Percentiles rank a stretch among this genome's conserved stretches.
Evolutionary conservation across 2,113 vertebrate species (phyloP).

Genomic region (Mormoops blainvillei): DNA sequence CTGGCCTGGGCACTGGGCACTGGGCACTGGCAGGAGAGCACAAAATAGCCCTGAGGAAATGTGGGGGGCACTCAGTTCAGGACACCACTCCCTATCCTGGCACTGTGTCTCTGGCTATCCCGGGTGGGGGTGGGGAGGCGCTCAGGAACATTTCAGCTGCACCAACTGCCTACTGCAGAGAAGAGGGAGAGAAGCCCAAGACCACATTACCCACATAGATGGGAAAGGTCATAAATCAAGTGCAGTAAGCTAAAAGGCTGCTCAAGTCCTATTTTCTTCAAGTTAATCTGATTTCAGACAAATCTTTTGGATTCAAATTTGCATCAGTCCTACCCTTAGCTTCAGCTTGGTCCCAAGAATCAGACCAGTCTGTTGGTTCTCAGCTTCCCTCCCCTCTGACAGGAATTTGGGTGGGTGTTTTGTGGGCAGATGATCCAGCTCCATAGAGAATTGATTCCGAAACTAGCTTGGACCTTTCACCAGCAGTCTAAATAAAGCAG

Average conservation of each 20-base stretch:
- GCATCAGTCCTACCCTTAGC: neutral
- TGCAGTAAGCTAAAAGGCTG: neutral
- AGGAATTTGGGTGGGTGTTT: conserved; percentile 37
- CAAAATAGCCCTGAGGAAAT: neutral
- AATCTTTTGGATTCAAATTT: conserved; percentile 19
- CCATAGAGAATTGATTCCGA: conserved; percentile 7
- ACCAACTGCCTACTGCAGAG: neutral
- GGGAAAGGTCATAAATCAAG: conserved; percentile 7
- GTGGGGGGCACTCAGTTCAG: neutral
- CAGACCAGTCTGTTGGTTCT: neutral
- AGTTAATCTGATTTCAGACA: neutral
- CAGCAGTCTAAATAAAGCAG: conserved; percentile 38
- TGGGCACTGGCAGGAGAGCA: neutral
- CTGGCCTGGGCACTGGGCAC: neutral
- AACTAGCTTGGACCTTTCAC: conserved; percentile 36
- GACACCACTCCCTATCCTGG: neutral
- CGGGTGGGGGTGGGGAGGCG: neutral
- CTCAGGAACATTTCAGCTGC: neutral
- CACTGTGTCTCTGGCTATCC: neutral
- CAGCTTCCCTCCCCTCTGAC: neutral
- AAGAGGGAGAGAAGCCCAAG: neutral
- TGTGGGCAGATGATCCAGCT: conserved; percentile 2
- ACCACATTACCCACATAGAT: neutral
- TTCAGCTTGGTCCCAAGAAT: conserved; percentile 3
- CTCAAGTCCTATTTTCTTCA: neutral